These are phyloP conservation scores for Meiosimyza platycephala DNA, from an alignment of 2,888 invertebrate species.

Conservation along the genomic window DNA sequence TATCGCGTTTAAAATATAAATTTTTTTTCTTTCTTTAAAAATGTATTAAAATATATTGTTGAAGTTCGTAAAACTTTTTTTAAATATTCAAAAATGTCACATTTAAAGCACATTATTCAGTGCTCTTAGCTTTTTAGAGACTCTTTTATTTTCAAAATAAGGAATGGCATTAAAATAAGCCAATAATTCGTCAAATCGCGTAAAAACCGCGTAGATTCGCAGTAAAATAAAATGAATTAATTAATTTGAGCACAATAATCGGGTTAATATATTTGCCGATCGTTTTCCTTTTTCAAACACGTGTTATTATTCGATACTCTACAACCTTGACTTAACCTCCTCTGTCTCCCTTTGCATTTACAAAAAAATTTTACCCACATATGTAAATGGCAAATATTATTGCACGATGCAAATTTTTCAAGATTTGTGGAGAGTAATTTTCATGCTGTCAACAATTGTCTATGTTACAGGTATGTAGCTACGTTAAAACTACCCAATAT, in stretches of 20 bases:
- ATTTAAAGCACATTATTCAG: too few species aligned
- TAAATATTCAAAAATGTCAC: too few species aligned
- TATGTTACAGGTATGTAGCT: constrained; percentile 58
- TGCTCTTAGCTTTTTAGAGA: too few species aligned
- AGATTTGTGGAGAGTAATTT: constrained; percentile 59
- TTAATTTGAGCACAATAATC: neutral
- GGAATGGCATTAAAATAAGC: too few species aligned
- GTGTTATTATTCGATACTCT: constrained; percentile 23
- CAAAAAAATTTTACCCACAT: neutral
- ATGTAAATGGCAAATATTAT: constrained; percentile 24
- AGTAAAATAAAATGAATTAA: too few species aligned
- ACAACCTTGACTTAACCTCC: constrained; percentile 41
- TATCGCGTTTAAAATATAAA: neutral
- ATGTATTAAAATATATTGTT: too few species aligned
- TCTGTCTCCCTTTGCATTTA: constrained; percentile 18
- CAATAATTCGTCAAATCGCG: too few species aligned
- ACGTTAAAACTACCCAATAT: neutral
- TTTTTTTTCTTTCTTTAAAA: too few species aligned
- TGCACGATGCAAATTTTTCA: constrained; percentile 53
- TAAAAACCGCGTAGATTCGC: too few species aligned
- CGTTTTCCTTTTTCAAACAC: constrained; percentile 24
- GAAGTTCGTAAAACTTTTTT: too few species aligned
- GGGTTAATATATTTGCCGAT: neutral
- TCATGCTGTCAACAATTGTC: constrained; percentile 67
- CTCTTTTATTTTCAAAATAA: too few species aligned